These are phyloP conservation scores for Atlantisia rogersi DNA, from an alignment of 2,113 vertebrate genomes.

Conservation along the genomic window DNA sequence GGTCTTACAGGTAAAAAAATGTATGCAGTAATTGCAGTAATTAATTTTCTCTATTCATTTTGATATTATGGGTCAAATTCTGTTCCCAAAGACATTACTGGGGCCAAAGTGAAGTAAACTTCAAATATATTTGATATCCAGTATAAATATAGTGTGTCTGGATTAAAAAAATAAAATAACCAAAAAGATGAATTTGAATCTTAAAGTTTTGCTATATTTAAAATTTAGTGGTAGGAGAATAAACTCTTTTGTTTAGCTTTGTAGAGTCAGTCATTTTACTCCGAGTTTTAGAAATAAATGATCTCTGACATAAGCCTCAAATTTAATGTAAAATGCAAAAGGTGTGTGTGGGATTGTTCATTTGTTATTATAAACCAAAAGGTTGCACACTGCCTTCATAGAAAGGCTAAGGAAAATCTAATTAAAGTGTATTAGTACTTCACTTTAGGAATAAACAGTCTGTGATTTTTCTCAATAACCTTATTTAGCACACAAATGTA, in stretches of 20 bases:
- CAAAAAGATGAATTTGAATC: neutral
- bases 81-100: neutral
- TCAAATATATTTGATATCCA: neutral
- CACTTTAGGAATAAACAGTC: neutral
- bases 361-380: neutral
- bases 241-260: neutral
- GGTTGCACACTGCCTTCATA: neutral
- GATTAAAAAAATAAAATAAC: neutral
- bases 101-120: neutral
- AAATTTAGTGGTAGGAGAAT: neutral
- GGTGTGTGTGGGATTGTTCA: accelerated
- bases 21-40: neutral
- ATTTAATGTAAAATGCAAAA: neutral
- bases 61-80: neutral
- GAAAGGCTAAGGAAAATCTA: neutral
- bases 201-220: neutral
- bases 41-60: neutral
- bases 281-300: neutral
- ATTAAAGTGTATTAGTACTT: neutral
- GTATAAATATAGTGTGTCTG: neutral
- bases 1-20: neutral
- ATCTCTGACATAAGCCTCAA: neutral
- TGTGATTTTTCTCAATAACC: neutral
- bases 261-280: neutral
- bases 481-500: neutral